Percentiles rank a stretch among this genome's conserved stretches.
Conservation (phyloP, 2,113 vertebrate genomes). For the Xerus inauris region DNA sequence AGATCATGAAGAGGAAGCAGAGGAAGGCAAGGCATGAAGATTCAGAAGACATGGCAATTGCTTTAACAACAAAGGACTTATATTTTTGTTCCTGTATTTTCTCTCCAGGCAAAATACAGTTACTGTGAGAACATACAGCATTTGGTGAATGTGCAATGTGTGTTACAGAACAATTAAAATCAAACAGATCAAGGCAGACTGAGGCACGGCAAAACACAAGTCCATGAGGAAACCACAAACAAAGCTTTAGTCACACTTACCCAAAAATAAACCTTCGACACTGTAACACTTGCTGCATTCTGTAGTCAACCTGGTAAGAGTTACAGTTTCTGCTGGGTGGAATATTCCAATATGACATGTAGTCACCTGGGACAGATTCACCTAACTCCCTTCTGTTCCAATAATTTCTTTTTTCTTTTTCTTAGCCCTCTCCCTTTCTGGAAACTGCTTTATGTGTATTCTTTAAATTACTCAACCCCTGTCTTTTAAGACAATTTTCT, state of each 20-base stretch:
- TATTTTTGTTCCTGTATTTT: background rate
- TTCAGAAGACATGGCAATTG: background rate
- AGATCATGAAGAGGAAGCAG: background rate
- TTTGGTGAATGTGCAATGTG: background rate
- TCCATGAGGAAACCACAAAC: background rate
- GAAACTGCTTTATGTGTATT: background rate
- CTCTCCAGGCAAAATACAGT: background rate
- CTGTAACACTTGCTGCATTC: background rate
- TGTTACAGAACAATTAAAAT: background rate
- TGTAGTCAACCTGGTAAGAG: background rate
- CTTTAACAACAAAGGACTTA: background rate
- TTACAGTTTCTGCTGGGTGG: too few relatives aligned
- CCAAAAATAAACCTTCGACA: background rate
- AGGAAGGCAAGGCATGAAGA: background rate
- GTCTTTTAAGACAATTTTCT: background rate
- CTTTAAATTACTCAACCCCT: background rate
- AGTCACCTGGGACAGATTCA: too few relatives aligned
- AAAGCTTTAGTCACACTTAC: background rate
- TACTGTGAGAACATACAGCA: background rate
- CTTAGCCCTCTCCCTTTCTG: too few relatives aligned
- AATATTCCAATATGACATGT: background rate
- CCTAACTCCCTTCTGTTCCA: background rate
- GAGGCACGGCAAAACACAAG: background rate
- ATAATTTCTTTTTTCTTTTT: background rate
- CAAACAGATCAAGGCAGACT: background rate